These are phyloP conservation scores for Anastatus disparis DNA, from an alignment of 1,140 invertebrate genomes.

Conservation along the genomic window DNA sequence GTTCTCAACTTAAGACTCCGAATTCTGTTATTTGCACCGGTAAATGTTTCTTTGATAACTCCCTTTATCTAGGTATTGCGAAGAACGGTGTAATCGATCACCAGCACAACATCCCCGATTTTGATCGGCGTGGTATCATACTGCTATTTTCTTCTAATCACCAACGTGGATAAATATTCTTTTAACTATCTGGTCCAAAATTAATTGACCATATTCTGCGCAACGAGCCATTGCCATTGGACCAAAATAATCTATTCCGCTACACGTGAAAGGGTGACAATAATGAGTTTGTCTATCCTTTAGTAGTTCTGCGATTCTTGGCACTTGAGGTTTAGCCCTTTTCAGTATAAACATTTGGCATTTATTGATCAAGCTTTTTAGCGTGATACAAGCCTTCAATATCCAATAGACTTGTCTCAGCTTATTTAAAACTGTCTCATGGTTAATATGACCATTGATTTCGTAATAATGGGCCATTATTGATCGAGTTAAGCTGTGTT, in stretches of 20 bases:
- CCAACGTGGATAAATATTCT: conserved; percentile 9
- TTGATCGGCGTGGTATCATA: not conserved
- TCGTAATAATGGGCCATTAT: too few relatives aligned
- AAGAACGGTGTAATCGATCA: not conserved
- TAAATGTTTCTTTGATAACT: not conserved
- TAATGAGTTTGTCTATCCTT: conserved; percentile 13
- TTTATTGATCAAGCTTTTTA: not conserved
- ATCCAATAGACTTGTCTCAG: too few relatives aligned
- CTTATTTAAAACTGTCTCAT: too few relatives aligned
- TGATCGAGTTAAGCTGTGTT: too few relatives aligned
- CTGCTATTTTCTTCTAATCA: conserved; percentile 2
- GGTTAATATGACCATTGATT: too few relatives aligned
- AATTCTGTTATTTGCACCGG: too few relatives aligned
- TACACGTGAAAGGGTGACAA: conserved; percentile 46
- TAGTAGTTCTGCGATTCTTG: conserved; percentile 21
- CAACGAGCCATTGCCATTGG: conserved; percentile 39
- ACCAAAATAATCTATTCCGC: conserved; percentile 53
- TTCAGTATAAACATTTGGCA: not conserved
- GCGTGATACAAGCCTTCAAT: too few relatives aligned
- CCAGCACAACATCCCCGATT: not conserved
- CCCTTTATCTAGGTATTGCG: conserved; percentile 5
- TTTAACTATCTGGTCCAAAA: conserved; percentile 20
- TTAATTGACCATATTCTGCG: conserved; percentile 2
- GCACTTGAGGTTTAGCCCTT: not conserved
- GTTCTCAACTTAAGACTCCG: too few relatives aligned